phyloP scores from a whole-genome alignment of 1,140 invertebrate genomes.

The Camponotus pennsylvanicus region DNA sequence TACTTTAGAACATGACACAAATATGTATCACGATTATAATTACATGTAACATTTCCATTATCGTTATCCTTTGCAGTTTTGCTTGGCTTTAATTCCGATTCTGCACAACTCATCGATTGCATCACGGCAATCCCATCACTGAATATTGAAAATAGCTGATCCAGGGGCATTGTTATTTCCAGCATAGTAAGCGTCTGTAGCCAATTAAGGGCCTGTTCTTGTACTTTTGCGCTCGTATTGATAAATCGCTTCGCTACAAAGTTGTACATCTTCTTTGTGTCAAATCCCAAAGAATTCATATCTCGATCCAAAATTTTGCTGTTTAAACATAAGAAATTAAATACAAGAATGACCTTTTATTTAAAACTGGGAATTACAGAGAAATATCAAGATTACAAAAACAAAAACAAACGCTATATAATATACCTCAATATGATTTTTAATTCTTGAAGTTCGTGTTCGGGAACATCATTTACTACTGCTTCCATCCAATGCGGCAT shows the following conservation, averaged over 20 bases:
- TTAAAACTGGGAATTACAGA: neutral
- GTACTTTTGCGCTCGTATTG: conserved; percentile 94
- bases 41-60: conserved; percentile 85
- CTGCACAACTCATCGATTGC: conserved; percentile 86
- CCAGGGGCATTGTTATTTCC: conserved; percentile 95
- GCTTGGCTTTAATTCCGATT: conserved; percentile 85
- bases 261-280: conserved; percentile 97
- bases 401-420: neutral
- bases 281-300: conserved; percentile 97
- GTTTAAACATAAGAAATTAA: conserved; percentile 72
- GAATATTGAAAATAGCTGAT: conserved; percentile 95
- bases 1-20: too few relatives aligned
- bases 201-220: conserved; percentile 98
- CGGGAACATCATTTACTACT: conserved; percentile 97
- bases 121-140: conserved; percentile 92
- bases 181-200: conserved; percentile 96
- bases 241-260: conserved; percentile 96
- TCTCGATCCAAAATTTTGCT: conserved; percentile 99
- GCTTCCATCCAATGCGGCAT: conserved; percentile 99
- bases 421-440: conserved; percentile 94
- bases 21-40: neutral
- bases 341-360: neutral
- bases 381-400: neutral
- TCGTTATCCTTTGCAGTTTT: conserved; percentile 82
- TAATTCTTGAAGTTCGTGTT: conserved; percentile 96